Evolutionary conservation across 2,113 vertebrate genomes (phyloP).

Genomic region (Malurus alboscapulatus): DNA sequence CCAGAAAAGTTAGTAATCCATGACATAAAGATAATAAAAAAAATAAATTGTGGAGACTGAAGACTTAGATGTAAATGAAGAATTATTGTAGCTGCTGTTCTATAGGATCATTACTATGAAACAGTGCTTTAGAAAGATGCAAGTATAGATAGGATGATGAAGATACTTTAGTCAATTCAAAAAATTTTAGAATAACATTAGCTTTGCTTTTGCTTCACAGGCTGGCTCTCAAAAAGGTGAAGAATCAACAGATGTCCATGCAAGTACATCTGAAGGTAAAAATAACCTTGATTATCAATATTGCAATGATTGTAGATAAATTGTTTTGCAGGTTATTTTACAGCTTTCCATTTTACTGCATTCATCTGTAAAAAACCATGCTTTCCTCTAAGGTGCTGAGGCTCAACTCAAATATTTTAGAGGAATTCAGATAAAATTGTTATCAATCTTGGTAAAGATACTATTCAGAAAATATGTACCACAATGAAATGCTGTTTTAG

Average conservation of each 20-base stretch:
- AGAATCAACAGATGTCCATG: slow-evolving; percentile 32
- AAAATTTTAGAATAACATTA: background rate
- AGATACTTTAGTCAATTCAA: background rate
- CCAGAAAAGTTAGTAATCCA: background rate
- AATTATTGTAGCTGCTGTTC: background rate
- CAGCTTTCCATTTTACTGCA: background rate
- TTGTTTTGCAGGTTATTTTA: background rate
- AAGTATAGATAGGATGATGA: background rate
- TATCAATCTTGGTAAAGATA: background rate
- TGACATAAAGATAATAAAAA: background rate
- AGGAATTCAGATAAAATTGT: background rate
- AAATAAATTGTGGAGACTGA: background rate
- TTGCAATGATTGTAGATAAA: background rate
- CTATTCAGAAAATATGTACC: background rate
- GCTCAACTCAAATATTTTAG: background rate
- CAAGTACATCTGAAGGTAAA: slow-evolving; percentile 77
- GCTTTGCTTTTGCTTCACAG: slow-evolving; percentile 54
- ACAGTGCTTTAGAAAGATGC: background rate
- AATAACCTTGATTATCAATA: background rate
- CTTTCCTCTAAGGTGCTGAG: background rate
- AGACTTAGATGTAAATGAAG: background rate
- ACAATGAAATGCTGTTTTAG: background rate
- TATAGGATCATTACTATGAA: background rate
- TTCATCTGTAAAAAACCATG: background rate
- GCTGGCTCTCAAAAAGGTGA: slow-evolving; percentile 54